These are phyloP conservation scores for Parauchenoglanis punctatus DNA, from an alignment of 2,797 vertebrate species.

Conservation along the genomic window DNA sequence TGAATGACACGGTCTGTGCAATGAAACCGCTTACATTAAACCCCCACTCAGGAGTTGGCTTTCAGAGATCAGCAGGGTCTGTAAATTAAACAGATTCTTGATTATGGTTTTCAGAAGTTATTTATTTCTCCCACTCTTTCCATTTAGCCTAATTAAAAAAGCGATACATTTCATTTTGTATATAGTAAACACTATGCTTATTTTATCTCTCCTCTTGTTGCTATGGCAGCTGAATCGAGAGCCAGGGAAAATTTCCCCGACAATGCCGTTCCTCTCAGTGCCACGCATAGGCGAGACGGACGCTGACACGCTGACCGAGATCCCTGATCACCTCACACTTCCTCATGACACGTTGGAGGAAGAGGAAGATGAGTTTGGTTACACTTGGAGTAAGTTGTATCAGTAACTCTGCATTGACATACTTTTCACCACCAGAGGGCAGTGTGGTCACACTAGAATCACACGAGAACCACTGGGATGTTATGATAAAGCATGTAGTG, in stretches of 20 bases:
- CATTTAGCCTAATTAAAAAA: too few species aligned
- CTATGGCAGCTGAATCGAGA: conserved; percentile 80
- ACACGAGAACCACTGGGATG: neutral
- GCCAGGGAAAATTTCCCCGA: conserved; percentile 74
- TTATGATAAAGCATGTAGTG: neutral
- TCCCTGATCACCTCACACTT: conserved; percentile 59
- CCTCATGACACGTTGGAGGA: conserved; percentile 69
- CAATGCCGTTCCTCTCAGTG: conserved; percentile 68
- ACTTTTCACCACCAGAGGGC: neutral
- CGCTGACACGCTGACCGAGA: conserved; percentile 71
- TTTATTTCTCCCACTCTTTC: neutral
- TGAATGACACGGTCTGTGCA: neutral
- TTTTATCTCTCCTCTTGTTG: neutral
- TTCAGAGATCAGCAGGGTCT: neutral
- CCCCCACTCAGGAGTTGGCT: neutral
- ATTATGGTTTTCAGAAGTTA: neutral
- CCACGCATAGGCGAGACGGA: conserved; percentile 80
- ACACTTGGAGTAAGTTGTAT: conserved; percentile 91
- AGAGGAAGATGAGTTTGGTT: conserved; percentile 88
- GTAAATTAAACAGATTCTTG: neutral
- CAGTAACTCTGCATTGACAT: neutral
- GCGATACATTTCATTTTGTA: neutral
- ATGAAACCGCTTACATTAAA: neutral
- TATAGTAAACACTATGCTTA: neutral
- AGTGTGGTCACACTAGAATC: neutral